Percentiles rank a stretch among this genome's conserved stretches.
Conservation (phyloP, 2,113 vertebrate species). For the Ploceus nigricollis region DNA sequence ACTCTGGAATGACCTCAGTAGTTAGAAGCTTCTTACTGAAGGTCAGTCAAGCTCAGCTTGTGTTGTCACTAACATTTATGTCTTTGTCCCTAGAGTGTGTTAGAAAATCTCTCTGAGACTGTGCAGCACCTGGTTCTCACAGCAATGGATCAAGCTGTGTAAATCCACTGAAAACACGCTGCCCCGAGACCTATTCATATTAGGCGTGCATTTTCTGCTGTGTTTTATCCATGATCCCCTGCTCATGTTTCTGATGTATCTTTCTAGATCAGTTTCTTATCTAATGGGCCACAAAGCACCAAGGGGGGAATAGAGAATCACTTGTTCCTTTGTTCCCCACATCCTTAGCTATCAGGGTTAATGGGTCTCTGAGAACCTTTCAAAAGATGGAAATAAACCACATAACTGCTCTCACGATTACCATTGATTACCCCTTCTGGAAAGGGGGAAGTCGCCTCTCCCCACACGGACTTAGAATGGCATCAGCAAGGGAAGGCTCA, state of each 20-base stretch:
- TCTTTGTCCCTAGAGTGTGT: background rate
- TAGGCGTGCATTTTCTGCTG: background rate
- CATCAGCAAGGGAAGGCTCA: background rate
- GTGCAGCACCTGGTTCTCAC: background rate
- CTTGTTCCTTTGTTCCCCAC: background rate
- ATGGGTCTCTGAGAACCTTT: background rate
- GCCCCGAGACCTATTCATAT: accelerated
- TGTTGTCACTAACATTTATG: background rate
- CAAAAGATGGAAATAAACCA: background rate
- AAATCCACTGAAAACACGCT: background rate
- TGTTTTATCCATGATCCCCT: background rate
- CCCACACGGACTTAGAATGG: background rate
- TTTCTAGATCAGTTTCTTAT: background rate
- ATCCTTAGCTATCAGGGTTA: background rate
- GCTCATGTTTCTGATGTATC: background rate
- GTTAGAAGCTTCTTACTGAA: background rate
- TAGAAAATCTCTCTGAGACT: background rate
- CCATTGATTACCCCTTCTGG: background rate
- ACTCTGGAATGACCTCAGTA: background rate
- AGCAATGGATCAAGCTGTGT: background rate
- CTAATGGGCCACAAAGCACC: background rate
- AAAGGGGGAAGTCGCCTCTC: background rate
- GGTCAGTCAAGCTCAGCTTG: background rate
- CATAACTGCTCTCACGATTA: background rate
- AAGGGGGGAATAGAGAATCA: background rate